phyloP scores from a whole-genome alignment of 2,797 vertebrate species.

The Manis crassicaudata region DNA sequence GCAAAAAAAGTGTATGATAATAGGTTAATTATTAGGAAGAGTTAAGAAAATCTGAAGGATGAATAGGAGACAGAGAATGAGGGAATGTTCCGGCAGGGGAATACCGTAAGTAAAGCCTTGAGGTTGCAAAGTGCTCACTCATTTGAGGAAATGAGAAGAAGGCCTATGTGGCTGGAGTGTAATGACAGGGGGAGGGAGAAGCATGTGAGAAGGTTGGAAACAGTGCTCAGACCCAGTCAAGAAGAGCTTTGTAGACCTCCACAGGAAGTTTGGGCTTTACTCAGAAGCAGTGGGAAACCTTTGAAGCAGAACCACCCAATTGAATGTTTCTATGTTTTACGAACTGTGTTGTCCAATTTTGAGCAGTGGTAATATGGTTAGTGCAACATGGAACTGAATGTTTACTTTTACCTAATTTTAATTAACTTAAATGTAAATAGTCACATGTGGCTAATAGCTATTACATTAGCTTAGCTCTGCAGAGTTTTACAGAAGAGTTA shows the following conservation, averaged over 20 bases:
- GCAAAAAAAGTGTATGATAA: not conserved
- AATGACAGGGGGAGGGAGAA: not conserved
- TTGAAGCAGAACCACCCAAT: not conserved
- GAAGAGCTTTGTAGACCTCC: not conserved
- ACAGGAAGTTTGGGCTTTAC: not conserved
- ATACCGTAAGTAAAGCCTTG: not conserved
- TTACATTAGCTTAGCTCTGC: not conserved
- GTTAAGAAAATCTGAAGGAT: not conserved
- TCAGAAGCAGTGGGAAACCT: not conserved
- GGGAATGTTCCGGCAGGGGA: not conserved
- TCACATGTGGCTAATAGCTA: not conserved
- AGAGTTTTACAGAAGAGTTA: not conserved
- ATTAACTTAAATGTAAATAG: not conserved
- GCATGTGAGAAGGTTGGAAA: not conserved
- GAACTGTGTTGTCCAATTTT: not conserved
- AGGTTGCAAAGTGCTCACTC: not conserved
- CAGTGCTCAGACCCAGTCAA: not conserved
- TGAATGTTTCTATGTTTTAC: not conserved
- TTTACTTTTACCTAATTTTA: not conserved
- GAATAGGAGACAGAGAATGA: not conserved
- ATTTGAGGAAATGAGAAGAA: not conserved
- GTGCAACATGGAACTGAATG: not conserved
- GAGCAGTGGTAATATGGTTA: not conserved
- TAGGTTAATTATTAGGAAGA: not conserved
- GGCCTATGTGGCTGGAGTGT: too few relatives aligned